These are phyloP conservation scores for Periplaneta americana DNA, from an alignment of 1,140 invertebrate species.

Conservation along the genomic window DNA sequence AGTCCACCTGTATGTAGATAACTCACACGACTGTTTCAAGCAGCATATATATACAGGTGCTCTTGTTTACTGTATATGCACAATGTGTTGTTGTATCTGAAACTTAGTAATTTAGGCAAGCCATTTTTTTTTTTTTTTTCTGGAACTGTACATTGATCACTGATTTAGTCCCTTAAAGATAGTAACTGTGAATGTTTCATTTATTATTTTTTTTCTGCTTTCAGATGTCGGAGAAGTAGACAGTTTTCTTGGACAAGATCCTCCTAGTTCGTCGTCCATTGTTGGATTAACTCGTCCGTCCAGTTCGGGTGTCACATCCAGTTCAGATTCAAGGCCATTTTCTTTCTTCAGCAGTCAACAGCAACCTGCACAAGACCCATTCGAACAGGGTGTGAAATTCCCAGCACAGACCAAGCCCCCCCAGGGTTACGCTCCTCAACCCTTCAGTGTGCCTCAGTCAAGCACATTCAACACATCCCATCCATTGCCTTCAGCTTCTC, in stretches of 20 bases:
- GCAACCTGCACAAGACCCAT: background rate
- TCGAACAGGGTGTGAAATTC: background rate
- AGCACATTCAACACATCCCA: background rate
- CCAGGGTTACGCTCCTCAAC: background rate
- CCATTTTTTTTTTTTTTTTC: no score
- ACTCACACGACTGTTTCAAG: no score
- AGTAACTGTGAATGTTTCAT: no score
- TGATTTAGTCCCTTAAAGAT: no score
- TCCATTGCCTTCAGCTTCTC: background rate
- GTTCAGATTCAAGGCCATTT: background rate
- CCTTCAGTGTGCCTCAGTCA: background rate
- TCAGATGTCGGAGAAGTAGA: slow-evolving; percentile 13
- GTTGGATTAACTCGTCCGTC: background rate
- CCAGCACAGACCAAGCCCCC: background rate
- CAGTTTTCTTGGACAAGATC: slow-evolving; percentile 8
- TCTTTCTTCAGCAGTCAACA: background rate
- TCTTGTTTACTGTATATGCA: no score
- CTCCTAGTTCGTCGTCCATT: background rate
- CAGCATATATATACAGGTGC: no score
- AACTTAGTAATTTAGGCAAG: no score
- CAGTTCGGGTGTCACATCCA: background rate
- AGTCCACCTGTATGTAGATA: no score
- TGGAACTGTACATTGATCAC: no score
- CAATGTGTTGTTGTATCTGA: no score
- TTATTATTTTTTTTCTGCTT: background rate